A percentile compares a stretch with the other conserved stretches of the same genome.
These are phyloP conservation scores for Philhelius pedissequus DNA, from an alignment of 2,888 invertebrate genomes.

Conservation along the genomic window DNA sequence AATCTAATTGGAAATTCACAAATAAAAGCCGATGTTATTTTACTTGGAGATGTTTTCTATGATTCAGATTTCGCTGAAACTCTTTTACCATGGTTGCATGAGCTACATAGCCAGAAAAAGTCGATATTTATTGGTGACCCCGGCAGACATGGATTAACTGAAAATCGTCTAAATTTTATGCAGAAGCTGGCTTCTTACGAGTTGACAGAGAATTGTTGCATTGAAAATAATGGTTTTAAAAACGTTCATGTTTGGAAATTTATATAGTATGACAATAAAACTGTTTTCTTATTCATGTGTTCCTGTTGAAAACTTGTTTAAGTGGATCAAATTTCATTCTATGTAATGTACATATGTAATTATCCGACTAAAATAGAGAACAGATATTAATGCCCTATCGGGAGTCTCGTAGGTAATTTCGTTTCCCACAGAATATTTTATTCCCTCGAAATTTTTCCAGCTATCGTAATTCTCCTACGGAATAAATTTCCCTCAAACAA, in stretches of 20 bases:
- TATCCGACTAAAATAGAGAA: too few relatives aligned
- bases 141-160: conserved; percentile 81
- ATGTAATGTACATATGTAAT: too few relatives aligned
- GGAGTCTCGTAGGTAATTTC: too few relatives aligned
- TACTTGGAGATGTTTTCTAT: conserved; percentile 87
- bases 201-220: conserved; percentile 78
- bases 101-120: conserved; percentile 73
- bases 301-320: too few relatives aligned
- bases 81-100: conserved; percentile 81
- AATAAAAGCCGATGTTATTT: conserved; percentile 80
- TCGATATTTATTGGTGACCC: conserved; percentile 82
- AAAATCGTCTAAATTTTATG: conserved; percentile 76
- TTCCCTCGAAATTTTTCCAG: too few relatives aligned
- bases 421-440: too few relatives aligned
- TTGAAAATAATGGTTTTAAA: conserved; percentile 81
- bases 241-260: conserved; percentile 79
- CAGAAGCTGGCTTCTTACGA: conserved; percentile 78
- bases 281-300: too few relatives aligned
- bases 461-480: too few relatives aligned
- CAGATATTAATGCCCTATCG: too few relatives aligned
- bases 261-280: not conserved
- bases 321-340: too few relatives aligned
- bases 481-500: too few relatives aligned
- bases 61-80: conserved; percentile 81
- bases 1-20: conserved; percentile 79